Evolutionary conservation across 2,113 vertebrate species (phyloP).

Genomic region (Passerina amoena): DNA sequence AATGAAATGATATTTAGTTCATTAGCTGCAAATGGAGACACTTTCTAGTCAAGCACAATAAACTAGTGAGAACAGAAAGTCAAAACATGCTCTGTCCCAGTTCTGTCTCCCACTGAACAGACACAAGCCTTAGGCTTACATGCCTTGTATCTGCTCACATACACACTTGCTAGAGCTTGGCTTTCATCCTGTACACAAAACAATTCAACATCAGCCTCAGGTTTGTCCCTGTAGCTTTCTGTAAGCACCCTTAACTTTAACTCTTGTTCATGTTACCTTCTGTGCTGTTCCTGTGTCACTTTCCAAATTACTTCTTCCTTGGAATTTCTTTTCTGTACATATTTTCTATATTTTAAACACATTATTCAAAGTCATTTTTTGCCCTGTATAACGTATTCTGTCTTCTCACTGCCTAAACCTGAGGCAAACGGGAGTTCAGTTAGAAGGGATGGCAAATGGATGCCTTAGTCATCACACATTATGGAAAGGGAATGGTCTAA

Average conservation of each 20-base stretch:
- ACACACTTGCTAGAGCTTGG: neutral
- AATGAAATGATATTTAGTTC: neutral
- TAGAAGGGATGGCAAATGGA: neutral
- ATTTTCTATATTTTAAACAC: neutral
- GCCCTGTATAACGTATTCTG: neutral
- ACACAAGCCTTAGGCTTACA: neutral
- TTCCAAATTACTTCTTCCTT: neutral
- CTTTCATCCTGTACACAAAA: neutral
- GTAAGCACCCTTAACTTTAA: neutral
- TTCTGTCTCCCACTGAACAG: conserved; percentile 5
- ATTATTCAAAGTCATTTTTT: neutral
- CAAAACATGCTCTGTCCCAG: neutral
- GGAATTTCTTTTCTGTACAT: neutral
- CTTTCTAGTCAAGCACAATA: neutral
- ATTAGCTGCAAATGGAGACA: neutral
- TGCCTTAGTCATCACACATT: neutral
- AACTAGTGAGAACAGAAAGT: neutral
- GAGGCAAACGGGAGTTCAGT: neutral
- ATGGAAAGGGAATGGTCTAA: neutral
- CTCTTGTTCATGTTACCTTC: neutral
- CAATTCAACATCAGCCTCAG: neutral
- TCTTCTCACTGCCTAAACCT: neutral
- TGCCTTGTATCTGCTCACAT: neutral
- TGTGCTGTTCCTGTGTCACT: neutral
- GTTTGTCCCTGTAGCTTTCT: neutral